phyloP scores from a whole-genome alignment of 2,113 vertebrate genomes.

The Syrrhaptes paradoxus region DNA sequence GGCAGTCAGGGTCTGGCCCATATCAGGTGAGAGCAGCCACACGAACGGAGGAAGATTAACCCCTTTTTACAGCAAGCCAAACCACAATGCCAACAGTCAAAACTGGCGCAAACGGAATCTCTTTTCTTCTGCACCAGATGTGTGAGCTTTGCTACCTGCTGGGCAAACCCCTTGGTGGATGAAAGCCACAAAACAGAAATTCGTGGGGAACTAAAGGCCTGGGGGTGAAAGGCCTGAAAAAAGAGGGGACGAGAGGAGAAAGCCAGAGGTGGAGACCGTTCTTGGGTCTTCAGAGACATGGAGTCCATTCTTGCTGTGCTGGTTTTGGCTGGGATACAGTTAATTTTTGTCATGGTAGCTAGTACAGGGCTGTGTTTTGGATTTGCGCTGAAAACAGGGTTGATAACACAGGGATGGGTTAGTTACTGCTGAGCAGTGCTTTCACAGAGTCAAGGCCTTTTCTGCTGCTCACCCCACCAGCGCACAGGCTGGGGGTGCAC shows the following conservation, averaged over 20 bases:
- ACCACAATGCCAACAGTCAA: constrained; percentile 31
- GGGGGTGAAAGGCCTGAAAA: not conserved
- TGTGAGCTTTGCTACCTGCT: not conserved
- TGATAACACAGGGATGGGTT: not conserved
- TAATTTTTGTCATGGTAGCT: not conserved
- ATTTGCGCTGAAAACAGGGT: not conserved
- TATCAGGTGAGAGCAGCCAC: not conserved
- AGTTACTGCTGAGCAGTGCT: too few relatives aligned
- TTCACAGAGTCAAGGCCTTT: too few relatives aligned
- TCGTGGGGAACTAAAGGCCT: not conserved
- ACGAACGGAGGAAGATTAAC: not conserved
- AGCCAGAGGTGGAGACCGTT: not conserved
- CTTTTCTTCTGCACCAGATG: not conserved
- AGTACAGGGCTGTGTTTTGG: not conserved
- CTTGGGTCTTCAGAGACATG: not conserved
- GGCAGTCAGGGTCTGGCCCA: not conserved
- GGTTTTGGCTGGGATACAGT: not conserved
- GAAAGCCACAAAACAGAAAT: not conserved
- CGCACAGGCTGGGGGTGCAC: too few relatives aligned
- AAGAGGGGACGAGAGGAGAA: not conserved
- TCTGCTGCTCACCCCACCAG: too few relatives aligned
- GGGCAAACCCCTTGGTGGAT: not conserved
- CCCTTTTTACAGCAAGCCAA: not conserved
- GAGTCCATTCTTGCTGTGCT: not conserved
- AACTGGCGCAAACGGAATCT: constrained; percentile 24